Base-by-base conservation (phyloP, 1,140 invertebrate species). In the Asobara japonica region DNA sequence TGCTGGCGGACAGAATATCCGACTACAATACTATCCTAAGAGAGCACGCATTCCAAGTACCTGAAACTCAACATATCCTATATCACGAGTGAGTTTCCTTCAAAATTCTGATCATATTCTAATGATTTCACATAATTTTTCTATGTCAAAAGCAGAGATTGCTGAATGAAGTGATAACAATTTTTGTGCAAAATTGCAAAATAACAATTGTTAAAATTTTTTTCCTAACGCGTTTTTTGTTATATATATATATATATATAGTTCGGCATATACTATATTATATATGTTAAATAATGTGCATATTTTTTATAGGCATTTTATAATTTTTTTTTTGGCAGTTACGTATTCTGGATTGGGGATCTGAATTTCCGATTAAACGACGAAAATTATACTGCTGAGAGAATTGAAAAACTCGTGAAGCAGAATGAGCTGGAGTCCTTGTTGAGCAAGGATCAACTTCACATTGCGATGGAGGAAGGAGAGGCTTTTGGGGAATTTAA, bases 331-430 rank as follows among this genome's bases (percentile, higher is more conserved):
- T 77, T 74, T 87, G 89, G 67, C 83, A 96, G 95, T 80, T 98
- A 97, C 83, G 92, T 97, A 10, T 97, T 98, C 84, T 98, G 96
- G 96, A 91, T 98, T 76, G 97, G 97, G 1, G 97, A 98, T 81
- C 87, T 98, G 41, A 98, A 98, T 84, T 98, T 98, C 84, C 92
- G 97, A 0, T 88, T 98, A 7, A 82, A 92, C 20, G 85, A 88
- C 7, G 91, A 91, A 72, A 88, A 88, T 11, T 89, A 91, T 70
- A 89, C 90, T 0, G 88, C 92, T 0, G 86, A 90, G 69, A 92
- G 94, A 74, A 95, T 97, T 29, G 89, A 91, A 3, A 83, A 89
- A 3, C 71, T 89, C 0, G 85, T 96, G 51, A 84, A 88, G 68
- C 91, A 93, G 31, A 90, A 92, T 33, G 88, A 94, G 71, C 89